Base-by-base conservation (phyloP, 2,797 vertebrate genomes). In the Dromococcyx pavoninus region DNA sequence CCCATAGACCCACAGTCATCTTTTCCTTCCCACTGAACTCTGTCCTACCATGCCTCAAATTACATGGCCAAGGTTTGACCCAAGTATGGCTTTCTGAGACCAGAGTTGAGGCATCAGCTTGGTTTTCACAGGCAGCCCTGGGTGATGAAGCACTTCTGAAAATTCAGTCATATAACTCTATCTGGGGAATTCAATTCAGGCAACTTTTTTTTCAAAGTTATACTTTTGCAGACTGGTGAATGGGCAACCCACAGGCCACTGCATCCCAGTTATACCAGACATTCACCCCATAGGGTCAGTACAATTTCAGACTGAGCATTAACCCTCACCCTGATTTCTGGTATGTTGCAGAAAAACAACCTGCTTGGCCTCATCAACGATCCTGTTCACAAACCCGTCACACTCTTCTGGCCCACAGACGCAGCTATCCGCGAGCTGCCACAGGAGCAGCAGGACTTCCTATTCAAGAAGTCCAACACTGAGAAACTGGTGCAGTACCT, bases 371-470 rank as follows among this genome's bases (percentile, higher is more conserved):
- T 98, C 78, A 91, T 99, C 91, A 97, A 96, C 0, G 97, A 99
- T 22, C 96, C 76, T 6, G 66, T 98, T 11, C 97, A 98, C 96
- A 98, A 97, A 37, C 99, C 99, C 0, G 91, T 99, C 91, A 99
- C 99, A 0, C 27, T 99, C 90, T 99, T 99, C 97, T 97, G 98
- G 97, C 99, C 99, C 16, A 98, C 98, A 2, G 99, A 99, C 65
- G 32, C 11, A 4, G 97, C 97, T 70, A 98, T 99, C 96, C 97
- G 97, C 11, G 97, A 97, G 30, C 97, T 99, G 44, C 95, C 98
- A 0, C 96, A 97, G 81, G 97, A 98, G 33, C 98, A 99, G 83
- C 98, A 97, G 96, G 97, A 99, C 88, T 99, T 98, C 94, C 98
- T 99, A 66, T 99, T 98, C 86, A 98, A 97, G 81, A 94, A 87